Evolutionary conservation across 2,797 vertebrate genomes (phyloP), one percentile per base, ranked within the genome.

Genomic region (Enteromius fasciolatus): DNA sequence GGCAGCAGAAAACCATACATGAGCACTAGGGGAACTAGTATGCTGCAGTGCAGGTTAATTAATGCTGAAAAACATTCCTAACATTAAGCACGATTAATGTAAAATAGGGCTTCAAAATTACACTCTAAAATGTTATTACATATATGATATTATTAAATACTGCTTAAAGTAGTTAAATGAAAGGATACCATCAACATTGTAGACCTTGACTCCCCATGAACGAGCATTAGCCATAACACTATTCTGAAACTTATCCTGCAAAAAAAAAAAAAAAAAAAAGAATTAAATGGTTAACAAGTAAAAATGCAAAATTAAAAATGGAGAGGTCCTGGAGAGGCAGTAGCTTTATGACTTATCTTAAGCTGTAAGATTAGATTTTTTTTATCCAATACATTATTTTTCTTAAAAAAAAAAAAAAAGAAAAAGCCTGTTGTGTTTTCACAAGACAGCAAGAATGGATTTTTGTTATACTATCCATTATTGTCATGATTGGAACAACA

Each of bases 101-200:
- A 11, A 39, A 75, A n/a, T n/a, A 36, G 9, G 18, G 57, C 15
- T n/a, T 6, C 5, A 36, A 48, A 73, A 33, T 33, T 3, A 28
- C 9, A 33, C 28, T 9, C 23, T 14, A 57, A 75, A 76, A 41
- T 5, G 44, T 46, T 15, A 12, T 39, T 5, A 3, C 17, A 44
- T 70, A 46, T 33, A 28, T 9, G 4, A 44, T 68, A 41, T 23
- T 68, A 12, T 44, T 2, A 8, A 46, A 8, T 28, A 23, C 23
- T 3, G 41, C 23, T 3, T 28, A 48, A 18, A 64, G 41, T 3
- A 18, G 63, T 10, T 4, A 57, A 14, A 41, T 44, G 61, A 90
- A 95, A 96, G 94, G 92, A 96, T 97, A 96, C 96, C 95, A 15
- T 97, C 95, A 74, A 94, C 94, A n/a, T 92, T 92, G 79, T 97